These are phyloP conservation scores for Scaptomyza polygonia DNA, from an alignment of 2,888 invertebrate species.

Conservation along the genomic window DNA sequence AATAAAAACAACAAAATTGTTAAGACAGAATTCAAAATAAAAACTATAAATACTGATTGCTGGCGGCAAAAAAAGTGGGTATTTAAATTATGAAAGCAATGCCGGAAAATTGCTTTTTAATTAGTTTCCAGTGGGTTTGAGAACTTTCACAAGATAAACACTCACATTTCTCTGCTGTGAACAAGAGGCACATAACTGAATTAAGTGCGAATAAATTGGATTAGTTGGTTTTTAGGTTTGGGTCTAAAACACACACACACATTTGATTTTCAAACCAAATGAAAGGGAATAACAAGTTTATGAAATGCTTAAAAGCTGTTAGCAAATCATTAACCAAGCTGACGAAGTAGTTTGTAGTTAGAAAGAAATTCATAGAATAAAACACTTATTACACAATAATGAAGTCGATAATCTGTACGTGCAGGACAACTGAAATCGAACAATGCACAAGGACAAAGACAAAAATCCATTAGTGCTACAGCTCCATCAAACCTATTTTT, in stretches of 20 bases:
- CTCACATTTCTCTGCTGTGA: neutral
- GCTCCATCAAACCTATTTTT: conserved; percentile 10
- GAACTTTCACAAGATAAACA: conserved; percentile 6
- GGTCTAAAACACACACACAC: neutral
- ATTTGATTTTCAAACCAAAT: neutral
- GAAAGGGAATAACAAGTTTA: conserved; percentile 5
- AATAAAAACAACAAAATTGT: neutral
- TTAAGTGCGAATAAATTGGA: conserved; percentile 23
- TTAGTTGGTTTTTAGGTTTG: conserved; percentile 6
- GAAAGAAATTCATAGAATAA: neutral
- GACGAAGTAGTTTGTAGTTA: too few species aligned
- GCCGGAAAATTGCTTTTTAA: conserved; percentile 66
- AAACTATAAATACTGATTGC: conserved; percentile 28
- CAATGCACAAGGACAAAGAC: conserved; percentile 6
- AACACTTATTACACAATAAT: conserved; percentile 12
- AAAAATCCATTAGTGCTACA: conserved; percentile 35
- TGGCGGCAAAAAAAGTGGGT: conserved; percentile 6
- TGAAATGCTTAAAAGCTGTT: conserved; percentile 6
- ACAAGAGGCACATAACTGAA: conserved; percentile 17
- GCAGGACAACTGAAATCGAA: conserved; percentile 1
- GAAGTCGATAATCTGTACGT: conserved; percentile 34
- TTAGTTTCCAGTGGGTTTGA: conserved; percentile 55
- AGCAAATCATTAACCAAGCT: neutral
- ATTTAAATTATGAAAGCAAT: conserved; percentile 39
- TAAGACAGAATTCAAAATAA: neutral